A percentile compares a stretch with the other conserved stretches of the same genome.
Conservation (phyloP, 2,888 invertebrate species). For the Sarcophaga variegata region DNA sequence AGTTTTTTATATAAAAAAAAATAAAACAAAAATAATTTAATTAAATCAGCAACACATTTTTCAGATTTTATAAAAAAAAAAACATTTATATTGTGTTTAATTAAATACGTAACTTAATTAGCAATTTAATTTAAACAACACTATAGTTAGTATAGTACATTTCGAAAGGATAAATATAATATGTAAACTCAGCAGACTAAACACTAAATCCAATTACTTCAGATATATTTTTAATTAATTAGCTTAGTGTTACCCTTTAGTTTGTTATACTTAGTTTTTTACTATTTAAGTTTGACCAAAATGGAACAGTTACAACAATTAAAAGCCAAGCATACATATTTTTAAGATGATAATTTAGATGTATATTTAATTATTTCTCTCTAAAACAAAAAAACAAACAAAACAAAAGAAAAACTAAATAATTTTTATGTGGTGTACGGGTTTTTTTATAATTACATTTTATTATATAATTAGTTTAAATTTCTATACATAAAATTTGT, state of each 20-base stretch:
- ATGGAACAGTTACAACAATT: neutral
- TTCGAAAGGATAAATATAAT: neutral
- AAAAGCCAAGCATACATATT: conserved; percentile 48
- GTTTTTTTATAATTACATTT: conserved; percentile 44
- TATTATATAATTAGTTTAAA: conserved; percentile 51
- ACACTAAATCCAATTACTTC: conserved; percentile 28
- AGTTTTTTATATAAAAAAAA: neutral
- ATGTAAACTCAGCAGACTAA: conserved; percentile 13
- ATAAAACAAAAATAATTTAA: neutral
- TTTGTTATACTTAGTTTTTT: conserved; percentile 20
- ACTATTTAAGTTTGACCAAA: conserved; percentile 55
- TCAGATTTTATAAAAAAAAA: neutral
- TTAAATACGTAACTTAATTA: neutral
- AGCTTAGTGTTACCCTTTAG: conserved; percentile 2
- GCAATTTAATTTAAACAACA: neutral
- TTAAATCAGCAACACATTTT: neutral
- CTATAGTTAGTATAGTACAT: neutral
- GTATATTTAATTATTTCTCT: conserved; percentile 17
- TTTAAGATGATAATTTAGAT: conserved; percentile 49
- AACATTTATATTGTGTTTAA: too few species aligned
- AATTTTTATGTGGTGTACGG: conserved; percentile 67
- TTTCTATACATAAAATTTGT: conserved; percentile 32
- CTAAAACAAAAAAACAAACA: conserved; percentile 25
- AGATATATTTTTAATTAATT: conserved; percentile 38
- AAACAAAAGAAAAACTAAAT: conserved; percentile 42